Evolutionary conservation across 2,888 invertebrate genomes (phyloP).

Genomic region (Alviniconcha strummeri): DNA sequence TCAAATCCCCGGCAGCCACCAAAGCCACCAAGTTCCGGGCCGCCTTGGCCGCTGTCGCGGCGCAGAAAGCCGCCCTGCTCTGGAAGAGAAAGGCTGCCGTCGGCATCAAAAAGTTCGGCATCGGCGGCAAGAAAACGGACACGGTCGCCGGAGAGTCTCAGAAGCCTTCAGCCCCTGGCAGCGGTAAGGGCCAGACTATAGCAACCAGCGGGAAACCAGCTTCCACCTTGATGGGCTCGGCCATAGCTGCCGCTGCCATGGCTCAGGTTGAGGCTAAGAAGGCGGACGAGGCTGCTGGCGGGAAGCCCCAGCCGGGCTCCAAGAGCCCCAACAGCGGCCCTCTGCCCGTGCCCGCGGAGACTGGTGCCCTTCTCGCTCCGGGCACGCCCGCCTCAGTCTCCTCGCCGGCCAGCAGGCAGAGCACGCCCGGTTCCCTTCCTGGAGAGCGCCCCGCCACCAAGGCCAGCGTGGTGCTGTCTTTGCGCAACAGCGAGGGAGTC

Average conservation of each 20-base stretch:
- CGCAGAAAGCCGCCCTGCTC: not conserved
- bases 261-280: not conserved
- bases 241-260: slow-evolving; percentile 4
- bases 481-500: slow-evolving; percentile 27
- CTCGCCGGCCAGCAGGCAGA: not conserved
- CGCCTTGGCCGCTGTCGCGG: not conserved
- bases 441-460: slow-evolving; percentile 34
- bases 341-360: not conserved
- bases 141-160: not conserved
- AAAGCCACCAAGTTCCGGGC: not conserved
- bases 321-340: not conserved
- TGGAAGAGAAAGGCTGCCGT: slow-evolving; percentile 15
- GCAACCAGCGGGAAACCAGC: not conserved
- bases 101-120: slow-evolving; percentile 3
- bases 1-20: slow-evolving; percentile 4
- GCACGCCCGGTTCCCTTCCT: slow-evolving; percentile 1
- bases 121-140: not conserved
- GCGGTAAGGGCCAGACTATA: not conserved
- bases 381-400: not conserved
- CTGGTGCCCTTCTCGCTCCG: too few relatives aligned
- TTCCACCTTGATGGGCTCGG: not conserved
- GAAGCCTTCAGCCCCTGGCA: not conserved
- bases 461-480: slow-evolving; percentile 31
- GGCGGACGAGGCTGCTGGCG: not conserved
- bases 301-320: not conserved